Evolutionary conservation across 2,888 invertebrate species (phyloP), one percentile per base, ranked within the genome.

Genomic region (Flexamia atlantica): DNA sequence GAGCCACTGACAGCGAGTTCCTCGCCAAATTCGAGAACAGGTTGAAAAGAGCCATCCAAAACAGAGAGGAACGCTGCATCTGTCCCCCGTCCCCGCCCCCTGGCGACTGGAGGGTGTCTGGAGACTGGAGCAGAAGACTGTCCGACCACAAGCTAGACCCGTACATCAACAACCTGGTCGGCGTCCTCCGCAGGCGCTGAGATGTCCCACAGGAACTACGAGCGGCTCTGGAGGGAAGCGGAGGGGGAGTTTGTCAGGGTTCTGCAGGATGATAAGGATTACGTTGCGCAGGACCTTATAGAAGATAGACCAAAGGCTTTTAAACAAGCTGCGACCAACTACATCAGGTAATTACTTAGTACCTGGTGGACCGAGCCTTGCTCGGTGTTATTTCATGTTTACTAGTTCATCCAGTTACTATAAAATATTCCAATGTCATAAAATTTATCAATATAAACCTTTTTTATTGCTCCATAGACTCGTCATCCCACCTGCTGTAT

Each of bases 321-420:
- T n/a, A 83, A 40, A 14, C 74, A 74, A 23, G 82, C 74, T n/a
- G 72, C 82, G 36, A 53, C 23, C 5, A 83, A 83, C 20, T 83
- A 83, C n/a, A 83, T 83, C 40, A 50, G 74, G 82, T 83, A 83
- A n/a, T 17, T n/a, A n/a, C n/a, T n/a, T n/a, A n/a, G n/a, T n/a
- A n/a, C n/a, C n/a, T n/a, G n/a, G n/a, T n/a, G n/a, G n/a, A n/a
- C n/a, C n/a, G n/a, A n/a, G n/a, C n/a, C n/a, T n/a, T n/a, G n/a
- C n/a, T n/a, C n/a, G n/a, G n/a, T n/a, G n/a, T n/a, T n/a, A n/a
- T n/a, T n/a, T n/a, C n/a, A n/a, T n/a, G n/a, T n/a, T n/a, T n/a
- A n/a, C n/a, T n/a, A n/a, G n/a, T n/a, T n/a, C n/a, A n/a, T n/a
- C n/a, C n/a, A n/a, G n/a, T n/a, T n/a, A n/a, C n/a, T n/a, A n/a